Conservation (phyloP, 2,888 invertebrate species). For the Noctuana brunneofusca region DNA sequence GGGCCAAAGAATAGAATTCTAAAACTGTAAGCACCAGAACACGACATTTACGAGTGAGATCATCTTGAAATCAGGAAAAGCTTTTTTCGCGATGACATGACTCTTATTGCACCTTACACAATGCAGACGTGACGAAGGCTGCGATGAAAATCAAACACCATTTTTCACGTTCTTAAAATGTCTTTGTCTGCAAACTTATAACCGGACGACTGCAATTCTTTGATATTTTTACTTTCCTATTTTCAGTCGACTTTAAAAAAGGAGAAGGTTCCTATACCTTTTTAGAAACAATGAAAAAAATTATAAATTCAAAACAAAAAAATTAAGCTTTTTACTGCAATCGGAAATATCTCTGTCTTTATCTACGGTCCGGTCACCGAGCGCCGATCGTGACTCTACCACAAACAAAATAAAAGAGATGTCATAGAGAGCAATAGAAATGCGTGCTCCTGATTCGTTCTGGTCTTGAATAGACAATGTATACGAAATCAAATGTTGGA, state of each 20-base stretch:
- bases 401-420: conserved; percentile 29
- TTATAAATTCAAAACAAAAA: neutral
- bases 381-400: conserved; percentile 22
- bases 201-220: conserved; percentile 3
- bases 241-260: neutral
- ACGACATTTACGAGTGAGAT: neutral
- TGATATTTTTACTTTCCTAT: neutral
- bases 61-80: conserved; percentile 14
- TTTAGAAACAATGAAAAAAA: too few species aligned
- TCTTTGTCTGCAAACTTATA: conserved; percentile 13
- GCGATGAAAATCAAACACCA: conserved; percentile 18
- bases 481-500: conserved; percentile 25
- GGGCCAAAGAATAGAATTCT: neutral
- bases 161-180: conserved; percentile 19
- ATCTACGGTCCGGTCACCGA: conserved; percentile 1
- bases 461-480: conserved; percentile 34
- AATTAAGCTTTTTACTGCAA: neutral
- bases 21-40: neutral
- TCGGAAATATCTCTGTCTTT: conserved; percentile 17
- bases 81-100: conserved; percentile 12
- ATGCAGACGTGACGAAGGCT: conserved; percentile 23
- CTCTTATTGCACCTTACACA: conserved; percentile 22
- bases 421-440: conserved; percentile 30
- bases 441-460: conserved; percentile 29
- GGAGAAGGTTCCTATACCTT: too few species aligned